These are phyloP conservation scores for Octodon degus DNA, from an alignment of 2,113 vertebrate species.

Conservation along the genomic window DNA sequence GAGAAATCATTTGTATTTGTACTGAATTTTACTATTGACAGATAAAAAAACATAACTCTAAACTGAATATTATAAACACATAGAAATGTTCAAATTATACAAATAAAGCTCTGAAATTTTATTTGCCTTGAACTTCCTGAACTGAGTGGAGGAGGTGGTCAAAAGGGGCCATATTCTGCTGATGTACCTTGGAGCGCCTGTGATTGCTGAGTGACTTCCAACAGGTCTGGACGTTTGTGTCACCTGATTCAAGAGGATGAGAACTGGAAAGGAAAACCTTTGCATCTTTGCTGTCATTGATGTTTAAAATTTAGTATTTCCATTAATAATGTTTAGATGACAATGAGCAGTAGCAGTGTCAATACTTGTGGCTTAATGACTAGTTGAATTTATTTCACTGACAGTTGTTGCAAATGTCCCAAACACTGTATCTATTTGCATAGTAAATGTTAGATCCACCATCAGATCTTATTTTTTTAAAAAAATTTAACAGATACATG, in stretches of 20 bases:
- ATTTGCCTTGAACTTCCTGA: neutral
- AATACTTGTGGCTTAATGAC: neutral
- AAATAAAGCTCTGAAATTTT: neutral
- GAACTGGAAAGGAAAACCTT: neutral
- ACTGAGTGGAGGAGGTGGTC: neutral
- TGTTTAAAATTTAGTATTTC: neutral
- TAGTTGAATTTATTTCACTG: neutral
- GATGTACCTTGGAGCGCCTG: neutral
- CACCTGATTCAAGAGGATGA: rapidly evolving
- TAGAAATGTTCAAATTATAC: neutral
- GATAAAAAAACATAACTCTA: no score
- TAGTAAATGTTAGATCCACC: neutral
- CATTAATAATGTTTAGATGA: neutral
- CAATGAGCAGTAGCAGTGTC: neutral
- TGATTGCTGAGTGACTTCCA: neutral
- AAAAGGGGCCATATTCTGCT: neutral
- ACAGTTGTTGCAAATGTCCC: neutral
- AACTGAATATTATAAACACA: neutral
- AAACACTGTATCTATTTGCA: neutral
- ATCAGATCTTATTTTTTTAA: neutral
- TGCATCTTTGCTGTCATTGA: neutral
- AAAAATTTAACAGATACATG: neutral
- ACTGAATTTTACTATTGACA: neutral
- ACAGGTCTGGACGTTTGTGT: neutral
- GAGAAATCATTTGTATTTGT: neutral